A percentile compares a stretch with the other conserved stretches of the same genome.
phyloP scores from a whole-genome alignment of 2,888 invertebrate species.

The Platynereis dumerilii region DNA sequence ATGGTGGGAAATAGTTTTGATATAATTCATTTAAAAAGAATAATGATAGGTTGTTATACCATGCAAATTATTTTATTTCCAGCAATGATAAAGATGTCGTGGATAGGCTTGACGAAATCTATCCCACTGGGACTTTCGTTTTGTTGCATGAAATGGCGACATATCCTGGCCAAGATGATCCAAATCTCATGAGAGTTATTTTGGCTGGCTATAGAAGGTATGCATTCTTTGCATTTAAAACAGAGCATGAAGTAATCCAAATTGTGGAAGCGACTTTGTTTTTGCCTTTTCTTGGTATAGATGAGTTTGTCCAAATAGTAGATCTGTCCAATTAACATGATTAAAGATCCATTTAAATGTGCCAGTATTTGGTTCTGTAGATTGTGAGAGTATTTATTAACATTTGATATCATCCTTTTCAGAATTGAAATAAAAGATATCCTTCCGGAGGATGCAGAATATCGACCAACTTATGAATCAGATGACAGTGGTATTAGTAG shows the following conservation, averaged over 20 bases:
- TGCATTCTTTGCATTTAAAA: neutral
- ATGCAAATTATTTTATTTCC: conserved; percentile 32
- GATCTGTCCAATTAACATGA: too few relatives aligned
- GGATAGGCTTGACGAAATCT: conserved; percentile 81
- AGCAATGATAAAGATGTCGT: conserved; percentile 86
- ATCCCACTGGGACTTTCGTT: conserved; percentile 92
- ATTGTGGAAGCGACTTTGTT: too few relatives aligned
- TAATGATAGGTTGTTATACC: neutral
- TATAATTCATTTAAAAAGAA: neutral
- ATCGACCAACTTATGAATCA: neutral
- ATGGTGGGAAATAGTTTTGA: conserved; percentile 45
- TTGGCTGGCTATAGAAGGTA: neutral
- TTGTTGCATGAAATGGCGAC: conserved; percentile 84
- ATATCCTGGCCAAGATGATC: neutral
- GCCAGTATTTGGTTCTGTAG: too few relatives aligned
- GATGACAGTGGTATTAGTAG: neutral
- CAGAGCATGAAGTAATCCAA: too few relatives aligned
- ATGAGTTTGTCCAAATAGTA: too few relatives aligned
- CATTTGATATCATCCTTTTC: too few relatives aligned
- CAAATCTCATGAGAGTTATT: neutral
- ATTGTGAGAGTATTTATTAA: too few relatives aligned
- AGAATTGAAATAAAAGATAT: conserved; percentile 46
- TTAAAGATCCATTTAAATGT: too few relatives aligned
- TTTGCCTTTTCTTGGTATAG: too few relatives aligned
- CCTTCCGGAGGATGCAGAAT: conserved; percentile 42